Evolutionary conservation across 2,888 invertebrate genomes (phyloP), one percentile per base, ranked within the genome.

Genomic region (Griposia aprilina): DNA sequence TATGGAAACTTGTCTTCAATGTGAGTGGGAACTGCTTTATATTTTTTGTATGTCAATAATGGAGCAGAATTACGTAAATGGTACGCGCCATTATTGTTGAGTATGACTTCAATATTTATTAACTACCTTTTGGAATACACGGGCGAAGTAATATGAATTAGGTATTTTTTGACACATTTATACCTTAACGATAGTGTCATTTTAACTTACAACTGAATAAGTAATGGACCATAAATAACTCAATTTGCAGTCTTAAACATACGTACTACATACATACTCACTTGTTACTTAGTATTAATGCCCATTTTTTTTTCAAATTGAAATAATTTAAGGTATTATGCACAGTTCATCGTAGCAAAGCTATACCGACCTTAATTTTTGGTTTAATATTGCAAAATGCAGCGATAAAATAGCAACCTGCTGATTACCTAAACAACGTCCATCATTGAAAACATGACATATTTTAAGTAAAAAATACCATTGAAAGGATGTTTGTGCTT

Each of bases 1-100:
- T 90, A 90, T 86, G 85, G 87, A 82, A 90, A 85, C 85, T 87
- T 80, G 87, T 69, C 75, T 85, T 87, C 77, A 82, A 83, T 85
- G 83, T 74, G 74, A 89, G 81, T 87, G 76, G 77, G 81, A 86
- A 86, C 87, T 76, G 78, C 82, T 84, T 87, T 86, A 87, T 83
- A 79, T 82, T 89, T 83, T 86, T 84, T 74, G 80, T 86, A 82
- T 79, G 76, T 75, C 73, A 75, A 83, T 88, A 89, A 86, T 89
- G 85, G 89, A 88, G 68, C 81, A 82, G 62, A 80, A 62, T 82
- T 82, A 79, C 86, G 85, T 86, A 78, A 87, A 87, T 80, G 88
- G 86, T 74, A 79, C 59, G 70, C 71, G 63, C 80, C 76, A 57
- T 52, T 75, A 82, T 86, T 84, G 76, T 80, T 72, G 41, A 57